A percentile compares a stretch with the other conserved stretches of the same genome.
Evolutionary conservation across 1,140 invertebrate genomes (phyloP).

Genomic region (Dinothrombium tinctorium): DNA sequence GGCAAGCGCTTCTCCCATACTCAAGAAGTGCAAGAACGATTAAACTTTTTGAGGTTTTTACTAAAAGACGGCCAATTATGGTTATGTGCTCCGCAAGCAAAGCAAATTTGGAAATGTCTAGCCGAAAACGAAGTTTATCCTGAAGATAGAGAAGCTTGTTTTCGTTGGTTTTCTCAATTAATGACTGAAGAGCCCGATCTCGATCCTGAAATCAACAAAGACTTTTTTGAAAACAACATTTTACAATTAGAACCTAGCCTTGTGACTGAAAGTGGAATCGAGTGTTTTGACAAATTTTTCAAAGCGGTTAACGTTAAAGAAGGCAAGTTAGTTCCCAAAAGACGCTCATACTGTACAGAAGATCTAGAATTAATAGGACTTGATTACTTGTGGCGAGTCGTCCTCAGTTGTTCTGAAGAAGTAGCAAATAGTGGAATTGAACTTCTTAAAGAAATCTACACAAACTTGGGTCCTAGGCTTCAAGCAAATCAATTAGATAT

Average conservation of each 20-base stretch:
- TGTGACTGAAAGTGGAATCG: conserved; percentile 84
- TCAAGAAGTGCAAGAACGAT: conserved; percentile 72
- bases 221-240: conserved; percentile 90
- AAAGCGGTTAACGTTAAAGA: conserved; percentile 89
- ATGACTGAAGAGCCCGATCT: conserved; percentile 93
- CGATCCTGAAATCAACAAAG: conserved; percentile 81
- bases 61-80: conserved; percentile 69
- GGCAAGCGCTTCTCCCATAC: conserved; percentile 77
- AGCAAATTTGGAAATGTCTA: conserved; percentile 87
- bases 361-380: conserved; percentile 66
- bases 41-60: conserved; percentile 55
- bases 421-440: conserved; percentile 74
- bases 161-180: conserved; percentile 81
- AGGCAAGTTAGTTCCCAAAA: conserved; percentile 64
- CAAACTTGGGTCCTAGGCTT: conserved; percentile 65
- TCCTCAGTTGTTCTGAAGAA: conserved; percentile 64
- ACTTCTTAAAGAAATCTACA: conserved; percentile 73
- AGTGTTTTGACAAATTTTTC: conserved; percentile 82
- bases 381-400: conserved; percentile 86
- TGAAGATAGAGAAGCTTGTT: conserved; percentile 81
- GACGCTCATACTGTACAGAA: conserved; percentile 44
- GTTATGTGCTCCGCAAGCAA: conserved; percentile 84
- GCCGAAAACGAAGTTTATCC: conserved; percentile 75
- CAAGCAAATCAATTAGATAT: conserved; percentile 47
- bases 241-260: conserved; percentile 69